Base-by-base conservation (phyloP, 37 sponge, comb jelly and placozoan genomes). In the Ianthella basta region DNA sequence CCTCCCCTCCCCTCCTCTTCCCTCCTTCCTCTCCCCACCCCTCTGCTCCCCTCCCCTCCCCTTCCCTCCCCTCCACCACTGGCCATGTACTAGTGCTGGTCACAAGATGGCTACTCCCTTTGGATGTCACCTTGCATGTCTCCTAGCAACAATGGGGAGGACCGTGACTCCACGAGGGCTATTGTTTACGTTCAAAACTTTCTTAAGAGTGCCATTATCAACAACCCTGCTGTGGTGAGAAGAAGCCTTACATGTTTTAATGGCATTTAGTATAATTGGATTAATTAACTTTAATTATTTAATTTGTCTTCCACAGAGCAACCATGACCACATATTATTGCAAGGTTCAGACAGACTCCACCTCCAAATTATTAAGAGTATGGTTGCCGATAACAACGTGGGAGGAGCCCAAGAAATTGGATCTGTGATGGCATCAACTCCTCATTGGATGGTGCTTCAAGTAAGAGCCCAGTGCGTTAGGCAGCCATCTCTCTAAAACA, bases 201-300 rank as follows among this genome's bases (percentile, higher is more conserved):
- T 73, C 56, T 94, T 57, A 90, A 89, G 79, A 94, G 84, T 75
- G 70, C 94, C 21, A 91, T 88, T 13, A 86, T 90, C 40, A 86
- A 80, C 79, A 94, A 94, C 59, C 94, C 94, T 16, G 86, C 86
- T 33, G 80, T 72, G 16, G 94, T 94, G 68, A 87, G 88, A 85
- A 34, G 18, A n/a, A n/a, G n/a, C n/a, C n/a, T n/a, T n/a, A n/a
- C n/a, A n/a, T n/a, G n/a, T n/a, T n/a, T n/a, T n/a, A n/a, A n/a
- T n/a, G n/a, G n/a, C n/a, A n/a, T n/a, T n/a, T n/a, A n/a, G n/a
- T n/a, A n/a, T n/a, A 44, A 44, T 10, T 10, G 8, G 3, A 44
- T 44, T 44, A 44, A 44, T 44, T 44, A 44, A 44, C 8, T 8
- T 44, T 44, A 10, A 44, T 44, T 8, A 44, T 44, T 59, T 32